Conservation (phyloP, 2,113 vertebrate genomes). For the Neogale vison region DNA sequence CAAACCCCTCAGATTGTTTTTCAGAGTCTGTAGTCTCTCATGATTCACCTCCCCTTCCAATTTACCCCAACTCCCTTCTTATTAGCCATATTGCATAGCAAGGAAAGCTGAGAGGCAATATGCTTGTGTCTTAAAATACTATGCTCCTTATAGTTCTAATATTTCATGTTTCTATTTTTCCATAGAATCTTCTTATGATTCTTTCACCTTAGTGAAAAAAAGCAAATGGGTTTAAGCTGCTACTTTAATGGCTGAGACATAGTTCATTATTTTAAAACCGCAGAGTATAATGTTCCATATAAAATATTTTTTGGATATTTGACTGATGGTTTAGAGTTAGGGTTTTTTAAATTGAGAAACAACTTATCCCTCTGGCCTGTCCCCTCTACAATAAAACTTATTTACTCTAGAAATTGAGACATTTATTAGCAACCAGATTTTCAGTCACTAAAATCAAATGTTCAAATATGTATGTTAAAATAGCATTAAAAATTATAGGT, state of each 20-base stretch:
- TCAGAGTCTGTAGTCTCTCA: no score
- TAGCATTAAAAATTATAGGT: not conserved
- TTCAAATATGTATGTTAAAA: conserved; percentile 54
- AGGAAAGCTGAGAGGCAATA: not conserved
- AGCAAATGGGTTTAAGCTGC: not conserved
- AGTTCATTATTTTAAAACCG: conserved; percentile 47
- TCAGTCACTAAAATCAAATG: not conserved
- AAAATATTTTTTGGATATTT: not conserved
- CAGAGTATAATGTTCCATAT: not conserved
- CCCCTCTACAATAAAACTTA: not conserved
- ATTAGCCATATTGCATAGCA: not conserved
- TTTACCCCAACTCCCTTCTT: not conserved
- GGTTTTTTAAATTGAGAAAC: not conserved
- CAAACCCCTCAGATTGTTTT: no score
- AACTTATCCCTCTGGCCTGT: not conserved
- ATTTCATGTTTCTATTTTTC: not conserved
- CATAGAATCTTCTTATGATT: not conserved
- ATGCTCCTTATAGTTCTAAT: not conserved
- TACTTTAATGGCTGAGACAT: not conserved
- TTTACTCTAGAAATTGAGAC: conserved; percentile 40
- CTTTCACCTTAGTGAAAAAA: not conserved
- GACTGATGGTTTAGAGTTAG: not conserved
- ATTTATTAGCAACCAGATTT: conserved; percentile 11
- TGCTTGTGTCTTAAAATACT: conserved; percentile 8
- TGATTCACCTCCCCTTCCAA: no score